phyloP scores from a whole-genome alignment of 2,888 invertebrate species.

The Torymus auratus region DNA sequence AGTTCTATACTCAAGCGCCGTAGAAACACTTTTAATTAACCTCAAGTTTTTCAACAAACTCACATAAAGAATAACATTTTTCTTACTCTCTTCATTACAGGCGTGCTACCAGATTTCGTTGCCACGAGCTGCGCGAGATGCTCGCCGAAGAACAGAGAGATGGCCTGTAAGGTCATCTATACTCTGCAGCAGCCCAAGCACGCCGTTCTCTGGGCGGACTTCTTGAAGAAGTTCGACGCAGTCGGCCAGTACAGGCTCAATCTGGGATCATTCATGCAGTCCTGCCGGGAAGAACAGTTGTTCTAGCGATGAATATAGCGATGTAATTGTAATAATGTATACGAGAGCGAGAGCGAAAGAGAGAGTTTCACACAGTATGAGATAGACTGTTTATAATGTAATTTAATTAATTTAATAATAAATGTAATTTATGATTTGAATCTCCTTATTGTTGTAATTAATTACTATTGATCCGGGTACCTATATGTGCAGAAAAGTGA shows the following conservation, averaged over 20 bases:
- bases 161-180: constrained; percentile 52
- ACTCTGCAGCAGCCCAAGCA: constrained; percentile 51
- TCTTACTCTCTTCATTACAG: constrained; percentile 44
- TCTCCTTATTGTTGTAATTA: too few species aligned
- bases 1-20: too few species aligned
- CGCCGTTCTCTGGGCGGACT: constrained; percentile 54
- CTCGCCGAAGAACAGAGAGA: constrained; percentile 51
- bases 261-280: constrained; percentile 17
- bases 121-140: constrained; percentile 60
- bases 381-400: too few species aligned
- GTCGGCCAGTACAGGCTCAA: not conserved
- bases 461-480: too few species aligned
- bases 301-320: not conserved
- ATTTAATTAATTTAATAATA: too few species aligned
- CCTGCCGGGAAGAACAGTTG: not conserved
- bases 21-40: not conserved
- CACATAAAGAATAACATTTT: not conserved
- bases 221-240: constrained; percentile 61
- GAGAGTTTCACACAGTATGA: too few species aligned
- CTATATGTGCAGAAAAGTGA: too few species aligned
- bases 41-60: not conserved
- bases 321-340: too few species aligned
- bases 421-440: too few species aligned
- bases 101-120: constrained; percentile 59
- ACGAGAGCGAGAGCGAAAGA: too few species aligned